Evolutionary conservation across 1,140 invertebrate genomes (phyloP).

Genomic region (Chironomus striatipennis): DNA sequence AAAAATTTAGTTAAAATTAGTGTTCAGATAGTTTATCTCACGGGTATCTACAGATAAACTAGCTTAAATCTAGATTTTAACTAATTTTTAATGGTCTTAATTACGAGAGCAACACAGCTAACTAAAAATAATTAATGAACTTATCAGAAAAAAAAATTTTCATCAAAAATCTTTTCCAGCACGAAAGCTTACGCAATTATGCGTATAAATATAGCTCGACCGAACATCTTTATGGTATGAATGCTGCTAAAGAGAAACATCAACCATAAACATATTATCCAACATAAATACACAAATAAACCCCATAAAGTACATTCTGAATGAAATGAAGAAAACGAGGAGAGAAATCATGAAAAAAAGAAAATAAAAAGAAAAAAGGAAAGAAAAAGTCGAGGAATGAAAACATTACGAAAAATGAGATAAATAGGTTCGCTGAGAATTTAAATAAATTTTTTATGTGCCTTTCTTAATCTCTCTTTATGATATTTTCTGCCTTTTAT

Average conservation of each 20-base stretch:
- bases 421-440: constrained; percentile 19
- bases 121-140: no score
- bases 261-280: constrained; percentile 18
- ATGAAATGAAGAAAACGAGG: background rate
- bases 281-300: constrained; percentile 15
- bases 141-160: no score
- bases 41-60: no score
- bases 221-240: background rate
- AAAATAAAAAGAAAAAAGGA: background rate
- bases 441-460: constrained; percentile 21
- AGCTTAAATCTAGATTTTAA: no score
- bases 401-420: background rate
- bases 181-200: no score
- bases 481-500: background rate
- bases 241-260: background rate
- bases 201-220: no score
- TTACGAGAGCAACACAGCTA: no score
- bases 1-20: no score
- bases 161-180: no score
- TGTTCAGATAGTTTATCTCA: no score
- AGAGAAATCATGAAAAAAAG: background rate
- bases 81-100: no score
- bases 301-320: background rate
- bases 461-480: constrained; percentile 17
- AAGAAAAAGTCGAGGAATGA: background rate